These are phyloP conservation scores for Anagrus nilaparvatae DNA, from an alignment of 1,140 invertebrate genomes.

Conservation along the genomic window DNA sequence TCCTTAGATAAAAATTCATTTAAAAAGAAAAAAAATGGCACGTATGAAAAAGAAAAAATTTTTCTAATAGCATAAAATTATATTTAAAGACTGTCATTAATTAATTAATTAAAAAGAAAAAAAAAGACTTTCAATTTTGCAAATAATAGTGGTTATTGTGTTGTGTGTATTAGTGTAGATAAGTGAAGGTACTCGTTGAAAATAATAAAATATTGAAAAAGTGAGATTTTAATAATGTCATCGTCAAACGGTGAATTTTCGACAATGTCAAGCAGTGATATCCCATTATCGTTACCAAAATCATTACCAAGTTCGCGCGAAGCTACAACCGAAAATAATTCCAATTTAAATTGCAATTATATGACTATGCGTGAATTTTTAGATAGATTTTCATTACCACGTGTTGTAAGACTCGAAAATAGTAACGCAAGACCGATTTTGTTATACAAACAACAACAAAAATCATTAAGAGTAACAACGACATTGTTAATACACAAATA, in stretches of 20 bases:
- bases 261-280: constrained; percentile 38
- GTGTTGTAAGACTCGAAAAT: constrained; percentile 39
- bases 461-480: constrained; percentile 38
- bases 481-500: constrained; percentile 38
- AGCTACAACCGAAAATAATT: constrained; percentile 36
- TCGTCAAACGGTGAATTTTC: constrained; percentile 41
- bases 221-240: constrained; percentile 28
- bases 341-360: constrained; percentile 30
- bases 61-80: neutral
- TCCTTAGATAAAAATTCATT: too few relatives aligned
- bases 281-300: constrained; percentile 36
- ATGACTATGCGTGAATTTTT: constrained; percentile 38
- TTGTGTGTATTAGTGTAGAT: too few relatives aligned
- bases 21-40: too few relatives aligned
- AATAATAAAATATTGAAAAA: too few relatives aligned
- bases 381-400: constrained; percentile 36
- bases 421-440: constrained; percentile 35
- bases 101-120: neutral
- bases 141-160: too few relatives aligned
- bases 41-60: neutral
- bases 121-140: neutral
- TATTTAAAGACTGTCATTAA: neutral
- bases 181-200: too few relatives aligned
- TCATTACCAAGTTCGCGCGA: constrained; percentile 38
- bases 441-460: constrained; percentile 39